A percentile compares a stretch with the other conserved stretches of the same genome.
These are phyloP conservation scores for Amphiura filiformis DNA, from an alignment of 35 echinoderm and acorn worm species.

Conservation along the genomic window DNA sequence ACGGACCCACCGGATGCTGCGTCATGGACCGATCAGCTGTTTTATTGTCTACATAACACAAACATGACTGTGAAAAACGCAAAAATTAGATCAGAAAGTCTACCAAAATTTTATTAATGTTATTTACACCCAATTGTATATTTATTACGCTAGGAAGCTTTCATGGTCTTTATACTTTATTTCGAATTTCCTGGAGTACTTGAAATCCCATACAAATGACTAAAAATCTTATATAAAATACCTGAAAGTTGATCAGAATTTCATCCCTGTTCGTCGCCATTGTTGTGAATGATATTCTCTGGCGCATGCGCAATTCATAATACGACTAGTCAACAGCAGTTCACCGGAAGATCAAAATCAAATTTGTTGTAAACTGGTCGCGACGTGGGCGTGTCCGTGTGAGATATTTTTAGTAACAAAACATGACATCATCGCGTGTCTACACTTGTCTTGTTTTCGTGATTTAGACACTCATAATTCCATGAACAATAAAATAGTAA, in stretches of 20 bases:
- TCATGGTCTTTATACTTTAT: no score
- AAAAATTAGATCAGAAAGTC: no score
- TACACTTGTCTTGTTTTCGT: background rate
- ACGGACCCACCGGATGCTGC: no score
- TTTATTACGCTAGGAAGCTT: no score
- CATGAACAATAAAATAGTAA: background rate
- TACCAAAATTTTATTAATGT: no score
- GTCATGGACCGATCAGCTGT: no score
- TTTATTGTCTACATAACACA: no score
- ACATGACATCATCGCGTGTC: constrained; percentile 29
- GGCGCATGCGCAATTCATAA: background rate
- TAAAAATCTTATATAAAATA: constrained; percentile 17
- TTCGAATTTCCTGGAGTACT: background rate
- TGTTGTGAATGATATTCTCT: constrained; percentile 54
- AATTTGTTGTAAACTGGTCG: no score
- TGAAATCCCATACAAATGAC: background rate
- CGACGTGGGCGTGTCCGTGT: constrained; percentile 7
- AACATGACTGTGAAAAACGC: no score
- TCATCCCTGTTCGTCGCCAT: constrained; percentile 99
- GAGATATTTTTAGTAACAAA: constrained; percentile 23
- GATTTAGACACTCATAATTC: no score
- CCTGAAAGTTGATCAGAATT: constrained; percentile 97
- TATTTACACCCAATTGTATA: no score
- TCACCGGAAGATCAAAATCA: background rate
- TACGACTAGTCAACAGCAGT: background rate